Conservation (phyloP, 2,888 invertebrate species). For the Scrobipalpa costella region DNA sequence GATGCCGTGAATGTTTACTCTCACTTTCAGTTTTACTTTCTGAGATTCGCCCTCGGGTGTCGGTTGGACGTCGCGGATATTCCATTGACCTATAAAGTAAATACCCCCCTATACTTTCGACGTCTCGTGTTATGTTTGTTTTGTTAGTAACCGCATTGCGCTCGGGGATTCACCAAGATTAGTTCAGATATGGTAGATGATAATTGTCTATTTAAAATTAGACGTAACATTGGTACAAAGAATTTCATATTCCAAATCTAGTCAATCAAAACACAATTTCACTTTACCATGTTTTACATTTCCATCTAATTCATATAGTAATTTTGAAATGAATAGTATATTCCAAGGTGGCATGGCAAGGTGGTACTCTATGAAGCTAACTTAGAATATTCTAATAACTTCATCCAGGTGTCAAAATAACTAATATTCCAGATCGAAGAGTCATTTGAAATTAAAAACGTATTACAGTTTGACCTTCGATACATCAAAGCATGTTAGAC, state of each 20-base stretch:
- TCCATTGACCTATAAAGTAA: slow-evolving; percentile 83
- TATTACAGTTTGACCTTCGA: background rate
- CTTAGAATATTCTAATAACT: background rate
- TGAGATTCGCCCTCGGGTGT: slow-evolving; percentile 94
- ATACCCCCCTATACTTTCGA: background rate
- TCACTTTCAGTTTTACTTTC: slow-evolving; percentile 97
- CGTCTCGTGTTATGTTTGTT: too few relatives aligned
- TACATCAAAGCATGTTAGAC: background rate
- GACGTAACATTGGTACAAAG: background rate
- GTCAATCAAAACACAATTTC: too few relatives aligned
- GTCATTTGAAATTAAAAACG: background rate
- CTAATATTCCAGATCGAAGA: too few relatives aligned
- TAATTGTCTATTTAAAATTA: too few relatives aligned
- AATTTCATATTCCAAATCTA: background rate
- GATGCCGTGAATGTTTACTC: slow-evolving; percentile 96
- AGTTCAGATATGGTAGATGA: too few relatives aligned
- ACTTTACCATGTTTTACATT: too few relatives aligned
- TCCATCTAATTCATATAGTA: too few relatives aligned
- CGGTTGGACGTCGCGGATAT: slow-evolving; percentile 91
- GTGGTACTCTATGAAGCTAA: background rate
- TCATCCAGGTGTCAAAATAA: background rate
- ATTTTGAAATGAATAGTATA: too few relatives aligned
- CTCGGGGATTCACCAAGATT: background rate
- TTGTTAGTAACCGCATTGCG: background rate
- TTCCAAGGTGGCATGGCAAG: too few relatives aligned